Conservation (phyloP, 1,140 invertebrate genomes). For the Phenacoccus solenopsis region DNA sequence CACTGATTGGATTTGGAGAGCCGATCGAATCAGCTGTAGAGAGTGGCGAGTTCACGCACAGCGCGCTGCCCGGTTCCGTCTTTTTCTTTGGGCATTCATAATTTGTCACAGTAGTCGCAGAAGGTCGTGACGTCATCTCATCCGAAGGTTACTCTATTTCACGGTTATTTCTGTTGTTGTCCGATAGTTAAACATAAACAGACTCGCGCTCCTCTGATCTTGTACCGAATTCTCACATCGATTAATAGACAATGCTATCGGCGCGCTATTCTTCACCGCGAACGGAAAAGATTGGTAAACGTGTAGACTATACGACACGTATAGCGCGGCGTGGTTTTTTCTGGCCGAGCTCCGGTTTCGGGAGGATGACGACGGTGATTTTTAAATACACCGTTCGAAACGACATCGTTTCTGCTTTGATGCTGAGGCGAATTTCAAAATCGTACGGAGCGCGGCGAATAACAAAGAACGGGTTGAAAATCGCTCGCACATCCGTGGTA, state of each 20-base stretch:
- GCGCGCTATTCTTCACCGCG: background rate
- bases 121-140: constrained; percentile 10
- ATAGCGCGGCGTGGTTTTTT: too few relatives aligned
- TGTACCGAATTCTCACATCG: constrained; percentile 16
- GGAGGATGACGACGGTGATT: too few relatives aligned
- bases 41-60: too few relatives aligned
- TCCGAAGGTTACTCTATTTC: constrained; percentile 15
- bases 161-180: constrained; percentile 14
- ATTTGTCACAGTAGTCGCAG: constrained; percentile 9
- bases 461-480: too few relatives aligned
- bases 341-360: too few relatives aligned
- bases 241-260: constrained; percentile 10
- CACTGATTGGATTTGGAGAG: too few relatives aligned
- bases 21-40: too few relatives aligned
- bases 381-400: too few relatives aligned
- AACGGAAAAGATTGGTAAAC: background rate
- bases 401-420: too few relatives aligned
- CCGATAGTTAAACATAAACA: constrained; percentile 9
- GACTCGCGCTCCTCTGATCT: constrained; percentile 12
- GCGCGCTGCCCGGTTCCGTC: background rate
- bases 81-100: constrained; percentile 12
- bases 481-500: too few relatives aligned
- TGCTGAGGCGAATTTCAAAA: too few relatives aligned
- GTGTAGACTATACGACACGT: background rate
- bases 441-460: too few relatives aligned